phyloP scores from a whole-genome alignment of 2,113 vertebrate species.

The Pyrgilauda ruficollis region DNA sequence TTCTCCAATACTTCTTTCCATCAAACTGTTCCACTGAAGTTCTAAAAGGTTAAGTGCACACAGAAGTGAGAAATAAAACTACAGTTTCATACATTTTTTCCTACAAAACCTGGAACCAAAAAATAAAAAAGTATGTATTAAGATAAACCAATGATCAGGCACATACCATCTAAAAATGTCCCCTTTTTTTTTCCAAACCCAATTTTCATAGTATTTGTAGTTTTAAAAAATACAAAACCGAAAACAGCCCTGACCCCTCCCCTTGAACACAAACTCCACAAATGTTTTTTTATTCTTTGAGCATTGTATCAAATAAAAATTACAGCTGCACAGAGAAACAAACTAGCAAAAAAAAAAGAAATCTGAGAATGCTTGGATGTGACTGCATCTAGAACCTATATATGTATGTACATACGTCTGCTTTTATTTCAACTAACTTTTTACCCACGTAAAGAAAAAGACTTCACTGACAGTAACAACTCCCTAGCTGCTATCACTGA shows the following conservation, averaged over 20 bases:
- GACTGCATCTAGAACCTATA: not conserved
- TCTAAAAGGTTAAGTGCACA: not conserved
- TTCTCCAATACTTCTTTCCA: not conserved
- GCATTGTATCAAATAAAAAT: not conserved
- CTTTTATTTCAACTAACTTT: not conserved
- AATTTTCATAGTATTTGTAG: not conserved
- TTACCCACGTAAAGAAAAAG: not conserved
- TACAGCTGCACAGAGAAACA: not conserved
- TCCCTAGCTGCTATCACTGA: not conserved
- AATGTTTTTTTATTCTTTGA: not conserved
- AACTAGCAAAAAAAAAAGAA: not conserved
- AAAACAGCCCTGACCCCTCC: not conserved
- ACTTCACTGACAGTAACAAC: not conserved
- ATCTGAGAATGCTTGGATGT: not conserved
- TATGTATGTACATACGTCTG: not conserved
- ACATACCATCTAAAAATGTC: not conserved
- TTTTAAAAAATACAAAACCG: not conserved
- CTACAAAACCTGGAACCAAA: not conserved
- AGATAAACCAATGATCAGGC: not conserved
- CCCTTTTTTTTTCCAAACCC: not conserved
- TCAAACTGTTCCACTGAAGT: not conserved
- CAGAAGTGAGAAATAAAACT: not conserved
- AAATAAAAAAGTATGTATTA: not conserved
- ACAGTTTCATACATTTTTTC: not conserved
- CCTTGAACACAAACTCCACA: not conserved